Evolutionary conservation across 2,797 vertebrate species (phyloP).

Genomic region (Aulostomus chinensis): DNA sequence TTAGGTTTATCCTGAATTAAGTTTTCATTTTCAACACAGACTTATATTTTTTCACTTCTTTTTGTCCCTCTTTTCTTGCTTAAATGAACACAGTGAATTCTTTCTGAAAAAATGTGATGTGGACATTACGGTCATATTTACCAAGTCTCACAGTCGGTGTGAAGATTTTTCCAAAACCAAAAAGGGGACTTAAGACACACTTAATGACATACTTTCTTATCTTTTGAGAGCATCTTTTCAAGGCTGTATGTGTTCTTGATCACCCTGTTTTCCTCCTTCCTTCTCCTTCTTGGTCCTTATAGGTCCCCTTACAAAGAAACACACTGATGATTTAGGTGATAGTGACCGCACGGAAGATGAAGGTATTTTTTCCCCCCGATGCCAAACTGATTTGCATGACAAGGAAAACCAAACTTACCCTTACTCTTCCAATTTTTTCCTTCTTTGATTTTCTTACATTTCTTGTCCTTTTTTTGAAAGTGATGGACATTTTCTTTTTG

Average conservation of each 20-base stretch:
- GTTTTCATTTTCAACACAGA: slow-evolving; percentile 58
- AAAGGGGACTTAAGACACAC: slow-evolving; percentile 34
- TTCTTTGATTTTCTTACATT: slow-evolving; percentile 96
- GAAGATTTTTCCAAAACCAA: slow-evolving; percentile 51
- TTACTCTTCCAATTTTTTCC: slow-evolving; percentile 89
- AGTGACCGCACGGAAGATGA: slow-evolving; percentile 99
- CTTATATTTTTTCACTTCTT: slow-evolving; percentile 56
- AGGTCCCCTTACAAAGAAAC: slow-evolving; percentile 99
- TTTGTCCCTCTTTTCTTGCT: slow-evolving; percentile 71
- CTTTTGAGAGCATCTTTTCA: slow-evolving; percentile 87
- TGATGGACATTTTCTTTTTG: slow-evolving; percentile 89
- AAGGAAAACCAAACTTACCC: slow-evolving; percentile 73
- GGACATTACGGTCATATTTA: slow-evolving; percentile 47
- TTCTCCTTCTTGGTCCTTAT: slow-evolving; percentile 97
- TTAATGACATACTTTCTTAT: slow-evolving; percentile 72
- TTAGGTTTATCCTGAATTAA: slow-evolving; percentile 41
- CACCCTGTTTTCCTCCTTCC: slow-evolving; percentile 87
- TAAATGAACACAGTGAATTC: slow-evolving; percentile 33
- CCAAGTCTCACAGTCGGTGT: too few relatives aligned
- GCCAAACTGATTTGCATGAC: slow-evolving; percentile 98
- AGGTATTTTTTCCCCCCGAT: slow-evolving; percentile 94
- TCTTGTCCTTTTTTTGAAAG: slow-evolving; percentile 97
- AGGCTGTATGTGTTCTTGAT: slow-evolving; percentile 81
- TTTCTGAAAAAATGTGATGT: slow-evolving; percentile 49
- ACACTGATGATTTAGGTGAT: slow-evolving; percentile 99